Evolutionary conservation across 2,113 vertebrate species (phyloP), one percentile per base, ranked within the genome.

Genomic region (Indicator maculatus): DNA sequence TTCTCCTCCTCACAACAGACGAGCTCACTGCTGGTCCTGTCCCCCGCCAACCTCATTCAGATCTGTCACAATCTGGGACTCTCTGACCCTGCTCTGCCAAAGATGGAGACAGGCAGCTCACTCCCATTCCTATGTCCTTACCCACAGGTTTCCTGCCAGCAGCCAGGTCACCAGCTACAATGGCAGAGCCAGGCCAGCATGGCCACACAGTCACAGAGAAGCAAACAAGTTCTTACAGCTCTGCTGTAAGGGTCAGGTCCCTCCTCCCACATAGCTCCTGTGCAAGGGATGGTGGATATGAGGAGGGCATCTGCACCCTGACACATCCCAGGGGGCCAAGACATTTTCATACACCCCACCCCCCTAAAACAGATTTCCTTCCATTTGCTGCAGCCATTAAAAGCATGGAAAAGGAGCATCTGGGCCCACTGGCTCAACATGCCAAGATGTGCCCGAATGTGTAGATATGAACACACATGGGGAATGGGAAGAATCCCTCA

Each of bases 11-110:
- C 3, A 1, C 31, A 36, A 45, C 23, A 39, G 28, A 7, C 75
- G 8, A 33, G 23, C 8, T 90, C 2, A 1, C 13, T 0, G 1
- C 23, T 5, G 6, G 10, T 58, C 36, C 66, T 2, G 8, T 33
- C 28, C 36, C 26, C 8, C 23, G 38, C 9, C 45, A 72, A 55
- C 16, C 39, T 66, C 0, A 0, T 36, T 80, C 0, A 0, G 52
- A 27, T 12, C 19, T 61, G 30, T 36, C 67, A 27, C 5, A 4
- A 6, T 80, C 47, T 47, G 45, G 52, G 66, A 16, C 4, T 64
- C 69, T 52, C 23, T 26, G 8, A 67, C 61, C 15, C 18, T 0
- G 0, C 21, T 31, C 30, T 71, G 41, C 33, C 4, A 3, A 45
- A 58, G 39, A 72, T 3, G 3, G 28, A 81, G 33, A 75, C 71